Evolutionary conservation across 2,797 vertebrate species (phyloP).

Genomic region (Cuculus canorus): DNA sequence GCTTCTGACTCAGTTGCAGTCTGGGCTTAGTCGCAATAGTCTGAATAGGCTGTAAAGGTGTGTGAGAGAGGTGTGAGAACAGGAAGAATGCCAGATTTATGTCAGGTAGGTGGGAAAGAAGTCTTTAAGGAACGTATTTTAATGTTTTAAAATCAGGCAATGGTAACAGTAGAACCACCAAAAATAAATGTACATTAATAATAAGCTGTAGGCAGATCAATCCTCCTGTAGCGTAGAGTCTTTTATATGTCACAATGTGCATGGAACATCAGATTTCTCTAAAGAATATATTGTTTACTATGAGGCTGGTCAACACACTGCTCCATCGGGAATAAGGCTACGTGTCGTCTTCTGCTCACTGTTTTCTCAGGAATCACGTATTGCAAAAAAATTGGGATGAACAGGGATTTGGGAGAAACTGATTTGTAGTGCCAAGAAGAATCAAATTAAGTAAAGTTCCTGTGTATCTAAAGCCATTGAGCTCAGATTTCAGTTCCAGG

Average conservation of each 20-base stretch:
- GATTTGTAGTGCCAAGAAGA: neutral
- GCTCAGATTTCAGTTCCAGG: neutral
- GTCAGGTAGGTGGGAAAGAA: neutral
- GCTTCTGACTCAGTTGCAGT: neutral
- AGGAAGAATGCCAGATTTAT: neutral
- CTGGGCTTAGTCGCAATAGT: neutral
- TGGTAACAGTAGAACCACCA: neutral
- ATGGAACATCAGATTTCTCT: neutral
- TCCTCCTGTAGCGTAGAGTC: accelerated
- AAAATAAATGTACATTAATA: neutral
- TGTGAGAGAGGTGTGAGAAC: neutral
- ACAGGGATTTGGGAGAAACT: neutral
- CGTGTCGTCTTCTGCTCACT: neutral
- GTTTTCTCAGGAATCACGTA: neutral
- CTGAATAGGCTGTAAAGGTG: neutral
- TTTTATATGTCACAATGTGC: too few relatives aligned
- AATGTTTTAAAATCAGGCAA: neutral
- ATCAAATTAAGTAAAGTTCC: neutral
- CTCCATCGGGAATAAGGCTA: neutral
- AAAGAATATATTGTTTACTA: neutral
- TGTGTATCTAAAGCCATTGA: neutral
- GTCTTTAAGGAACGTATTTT: neutral
- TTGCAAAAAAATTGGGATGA: neutral
- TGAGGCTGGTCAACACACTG: neutral
- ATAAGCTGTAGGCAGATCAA: neutral